Evolutionary conservation across 2,113 vertebrate genomes (phyloP).

Genomic region (Marmota monax): DNA sequence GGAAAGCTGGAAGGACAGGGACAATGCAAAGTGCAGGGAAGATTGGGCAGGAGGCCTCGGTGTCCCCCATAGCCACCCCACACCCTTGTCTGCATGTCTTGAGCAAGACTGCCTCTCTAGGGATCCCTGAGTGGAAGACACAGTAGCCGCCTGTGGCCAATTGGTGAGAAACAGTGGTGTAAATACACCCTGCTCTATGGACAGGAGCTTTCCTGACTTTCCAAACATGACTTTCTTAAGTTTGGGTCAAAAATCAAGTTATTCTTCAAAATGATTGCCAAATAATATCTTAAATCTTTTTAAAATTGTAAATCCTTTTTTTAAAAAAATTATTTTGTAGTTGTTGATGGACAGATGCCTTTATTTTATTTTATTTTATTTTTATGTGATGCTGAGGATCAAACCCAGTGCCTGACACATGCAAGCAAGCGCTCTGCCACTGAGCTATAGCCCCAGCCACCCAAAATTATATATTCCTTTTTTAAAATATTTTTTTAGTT

Average conservation of each 20-base stretch:
- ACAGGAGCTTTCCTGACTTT: background rate
- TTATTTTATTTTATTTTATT: no score
- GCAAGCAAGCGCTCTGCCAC: no score
- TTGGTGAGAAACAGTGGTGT: background rate
- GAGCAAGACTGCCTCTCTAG: background rate
- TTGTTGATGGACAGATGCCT: no score
- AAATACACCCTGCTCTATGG: background rate
- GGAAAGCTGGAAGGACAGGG: background rate
- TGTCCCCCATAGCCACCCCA: background rate
- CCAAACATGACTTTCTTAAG: slow-evolving; percentile 4
- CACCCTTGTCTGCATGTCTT: background rate
- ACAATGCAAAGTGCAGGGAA: background rate
- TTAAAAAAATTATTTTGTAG: no score
- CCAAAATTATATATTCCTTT: background rate
- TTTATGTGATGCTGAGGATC: no score
- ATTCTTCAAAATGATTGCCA: background rate
- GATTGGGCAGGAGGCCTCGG: background rate
- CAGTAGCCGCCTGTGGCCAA: background rate
- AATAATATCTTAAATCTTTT: background rate
- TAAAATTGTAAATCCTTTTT: background rate
- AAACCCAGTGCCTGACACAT: no score
- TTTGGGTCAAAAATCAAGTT: background rate
- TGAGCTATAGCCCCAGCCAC: no score
- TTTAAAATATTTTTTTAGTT: background rate
- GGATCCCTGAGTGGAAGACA: background rate